These are phyloP conservation scores for Drosophila santomea DNA, from an alignment of 1,140 invertebrate species.

Conservation along the genomic window DNA sequence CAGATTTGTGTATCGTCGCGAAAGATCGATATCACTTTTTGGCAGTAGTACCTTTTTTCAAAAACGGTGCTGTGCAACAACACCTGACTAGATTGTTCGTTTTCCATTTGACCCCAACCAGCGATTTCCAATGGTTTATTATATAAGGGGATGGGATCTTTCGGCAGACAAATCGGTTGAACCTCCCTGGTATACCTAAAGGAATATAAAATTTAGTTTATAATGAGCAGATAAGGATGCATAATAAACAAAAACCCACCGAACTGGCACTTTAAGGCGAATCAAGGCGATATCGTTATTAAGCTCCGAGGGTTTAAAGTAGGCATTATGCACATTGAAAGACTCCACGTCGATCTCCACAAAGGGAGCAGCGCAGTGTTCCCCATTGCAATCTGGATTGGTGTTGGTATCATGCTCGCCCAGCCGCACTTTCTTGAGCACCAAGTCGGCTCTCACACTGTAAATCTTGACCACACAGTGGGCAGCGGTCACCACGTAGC, in stretches of 20 bases:
- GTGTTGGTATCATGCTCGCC: slow-evolving; percentile 70
- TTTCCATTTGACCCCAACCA: slow-evolving; percentile 93
- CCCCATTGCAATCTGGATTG: slow-evolving; percentile 47
- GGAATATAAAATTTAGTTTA: not conserved
- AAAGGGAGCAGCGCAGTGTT: slow-evolving; percentile 63
- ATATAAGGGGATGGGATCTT: slow-evolving; percentile 28
- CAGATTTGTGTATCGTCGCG: slow-evolving; percentile 86
- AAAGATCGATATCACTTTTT: not conserved
- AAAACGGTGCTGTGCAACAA: slow-evolving; percentile 40
- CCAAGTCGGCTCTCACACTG: slow-evolving; percentile 57
- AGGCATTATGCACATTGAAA: slow-evolving; percentile 88
- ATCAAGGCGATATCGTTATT: slow-evolving; percentile 91
- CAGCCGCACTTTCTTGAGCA: slow-evolving; percentile 72
- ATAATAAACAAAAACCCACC: slow-evolving; percentile 1
- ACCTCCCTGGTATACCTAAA: slow-evolving; percentile 87
- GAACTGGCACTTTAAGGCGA: slow-evolving; percentile 86
- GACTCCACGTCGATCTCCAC: slow-evolving; percentile 87
- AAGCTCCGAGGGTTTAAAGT: slow-evolving; percentile 86
- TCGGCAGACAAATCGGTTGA: slow-evolving; percentile 92
- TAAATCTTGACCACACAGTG: slow-evolving; percentile 85
- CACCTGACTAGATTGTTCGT: slow-evolving; percentile 82
- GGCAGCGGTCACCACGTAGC: slow-evolving; percentile 86
- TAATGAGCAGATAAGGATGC: not conserved
- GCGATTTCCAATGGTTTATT: slow-evolving; percentile 87
- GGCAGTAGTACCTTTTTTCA: not conserved